Evolutionary conservation across 2,797 vertebrate species (phyloP), one percentile per base, ranked within the genome.

Genomic region (Gouania willdenowi): DNA sequence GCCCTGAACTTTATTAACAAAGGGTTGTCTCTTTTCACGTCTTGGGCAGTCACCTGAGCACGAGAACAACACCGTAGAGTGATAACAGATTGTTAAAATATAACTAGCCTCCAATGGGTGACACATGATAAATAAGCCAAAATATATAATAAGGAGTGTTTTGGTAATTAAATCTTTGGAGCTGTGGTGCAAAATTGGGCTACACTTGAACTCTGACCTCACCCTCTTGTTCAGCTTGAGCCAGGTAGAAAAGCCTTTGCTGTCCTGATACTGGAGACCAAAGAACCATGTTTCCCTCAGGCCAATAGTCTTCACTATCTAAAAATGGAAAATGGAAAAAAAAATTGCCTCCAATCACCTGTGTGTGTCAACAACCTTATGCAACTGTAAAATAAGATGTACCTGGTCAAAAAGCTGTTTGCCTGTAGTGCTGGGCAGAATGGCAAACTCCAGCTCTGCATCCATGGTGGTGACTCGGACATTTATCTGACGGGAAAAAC

Each of bases 391-490:
- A 18, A 4, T 21, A 27, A 8, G 21, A 24, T 5, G 41, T 81
- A 98, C 96, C 91, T 98, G 96, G 82, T 98, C 94, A 47, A 98
- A 98, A 20, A 98, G 92, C 57, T 98, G 95, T 71, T 97, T 98
- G 67, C 96, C 96, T 2, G 94, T 96, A 10, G 95, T 98, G 80
- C 93, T 98, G 67, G 92, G 92, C 86, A 96, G 92, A 79, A 98
- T 98, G 63, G 95, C 94, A 86, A 98, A 98, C 80, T 98, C 95
- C 91, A 98, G 87, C 88, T 98, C 96, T 44, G 94, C 95, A 29
- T 98, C 94, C 96, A 98, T 98, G 45, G 94, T 97, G 53, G 94
- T 98, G 57, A 98, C 93, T 41, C 94, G 90, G 37, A 98, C 94
- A 54, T 92, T 98, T 77, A 97, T 94, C 94, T 98, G 77, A 30